Base-by-base conservation (phyloP, 2,797 vertebrate species). In the Hoplostethus mediterraneus region DNA sequence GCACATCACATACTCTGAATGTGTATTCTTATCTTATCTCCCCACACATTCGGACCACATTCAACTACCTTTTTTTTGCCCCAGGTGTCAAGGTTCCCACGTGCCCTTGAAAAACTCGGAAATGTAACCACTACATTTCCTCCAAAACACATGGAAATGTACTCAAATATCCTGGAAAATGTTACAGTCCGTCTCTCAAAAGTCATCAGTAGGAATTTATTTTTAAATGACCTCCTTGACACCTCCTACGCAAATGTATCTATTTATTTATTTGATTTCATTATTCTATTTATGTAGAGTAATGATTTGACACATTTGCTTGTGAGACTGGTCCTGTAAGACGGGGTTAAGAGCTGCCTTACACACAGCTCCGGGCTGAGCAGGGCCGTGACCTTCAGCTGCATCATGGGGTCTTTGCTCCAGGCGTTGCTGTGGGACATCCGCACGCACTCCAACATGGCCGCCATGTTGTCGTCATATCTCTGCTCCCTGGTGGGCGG, bases 381-480 rank as follows among this genome's bases (percentile, higher is more conserved):
- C 84, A 97, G 92, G 0, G 96, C 96, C 0, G 96, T 97, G 83
- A 97, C 71, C 92, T 96, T 97, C 84, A 97, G 92, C 83, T 97
- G 97, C 96, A 97, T 96, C 94, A 97, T 95, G 3, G 93, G 91
- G 40, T 94, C 93, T 84, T 86, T 87, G 56, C 92, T 91, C 71
- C 91, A 93, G 42, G 84, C 56, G 2, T 94, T 94, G 74, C 87
- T 88, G 83, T 95, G 90, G 9, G 96, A 96, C 82, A 97, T 94
- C 16, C 87, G 90, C 73, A 97, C 95, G 28, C 97, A 97, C 33
- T 91, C 94, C 85, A 97, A 70, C 95, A 97, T 96, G 61, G 94
- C 71, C 0, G 68, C 74, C 88, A 95, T 90, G 89, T 97, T 97
- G 49, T 93, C 88, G 1, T 97, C 90, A 0, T 97, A 97, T 76